Evolutionary conservation across 2,888 invertebrate genomes (phyloP), one percentile per base, ranked within the genome.

Genomic region (Patella pellucida): DNA sequence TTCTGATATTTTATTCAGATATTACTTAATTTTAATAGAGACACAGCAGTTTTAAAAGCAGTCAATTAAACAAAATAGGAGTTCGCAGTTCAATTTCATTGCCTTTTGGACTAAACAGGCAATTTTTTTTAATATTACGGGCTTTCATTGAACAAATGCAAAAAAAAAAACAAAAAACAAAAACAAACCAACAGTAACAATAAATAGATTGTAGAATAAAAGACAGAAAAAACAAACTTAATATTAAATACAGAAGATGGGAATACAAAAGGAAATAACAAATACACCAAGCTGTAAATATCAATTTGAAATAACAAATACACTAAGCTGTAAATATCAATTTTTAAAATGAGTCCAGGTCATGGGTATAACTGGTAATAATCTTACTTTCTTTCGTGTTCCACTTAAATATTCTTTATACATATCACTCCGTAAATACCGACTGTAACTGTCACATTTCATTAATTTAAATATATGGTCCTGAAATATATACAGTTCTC

Each of bases 401-500:
- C 97, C 97, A 91, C 96, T 97, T 79, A 98, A 93, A 90, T 96
- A 97, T 86, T 98, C 98, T 93, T 98, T 98, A 92, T 99, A 99
- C 96, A 98, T 97, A 86, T 99, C 99, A 0, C 98, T 99, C 82
- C 99, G 95, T 74, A 99, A 93, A 91, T 99, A 99, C 85, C 99
- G 94, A 74, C 98, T 98, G 91, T 99, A 99, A 89, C 97, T 98
- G 92, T 99, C 99, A 83, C 97, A 97, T 91, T 99, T 99, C 99
- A 99, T 99, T 85, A 99, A 93, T 89, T 98, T 97, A 92, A 98
- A 99, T 62, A 99, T 98, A 92, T 99, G 99, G 11, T 97, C 96
- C 97, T 97, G 93, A 41, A 41, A 41, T 9, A 41, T 41, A 41
- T 41, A 41, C 41, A 41, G 41, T 41, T 41, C 41, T 41, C 41